These are phyloP conservation scores for Sebastes goodei DNA, from an alignment of 2,797 vertebrate genomes.

Conservation along the genomic window DNA sequence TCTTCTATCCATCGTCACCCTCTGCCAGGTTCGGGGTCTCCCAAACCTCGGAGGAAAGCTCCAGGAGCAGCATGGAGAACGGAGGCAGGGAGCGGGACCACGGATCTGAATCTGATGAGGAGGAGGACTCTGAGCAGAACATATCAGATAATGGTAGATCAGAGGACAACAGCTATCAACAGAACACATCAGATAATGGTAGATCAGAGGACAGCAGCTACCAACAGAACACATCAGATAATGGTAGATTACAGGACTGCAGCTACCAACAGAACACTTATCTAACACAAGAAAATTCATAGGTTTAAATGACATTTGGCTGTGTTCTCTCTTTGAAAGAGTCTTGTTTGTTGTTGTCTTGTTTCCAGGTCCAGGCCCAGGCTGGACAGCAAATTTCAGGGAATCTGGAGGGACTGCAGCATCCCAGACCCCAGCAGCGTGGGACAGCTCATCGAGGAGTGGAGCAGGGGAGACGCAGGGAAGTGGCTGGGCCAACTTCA, in stretches of 20 bases:
- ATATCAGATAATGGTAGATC: slow-evolving; percentile 44
- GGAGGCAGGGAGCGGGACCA: slow-evolving; percentile 81
- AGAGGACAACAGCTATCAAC: neutral
- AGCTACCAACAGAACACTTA: too few relatives aligned
- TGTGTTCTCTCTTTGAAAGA: neutral
- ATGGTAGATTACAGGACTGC: slow-evolving; percentile 7
- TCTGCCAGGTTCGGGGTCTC: slow-evolving; percentile 88
- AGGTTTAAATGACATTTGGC: too few relatives aligned
- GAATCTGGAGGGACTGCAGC: slow-evolving; percentile 77
- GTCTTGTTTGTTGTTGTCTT: neutral
- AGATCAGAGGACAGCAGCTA: neutral
- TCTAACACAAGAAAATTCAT: too few relatives aligned
- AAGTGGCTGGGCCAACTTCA: slow-evolving; percentile 92
- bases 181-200: slow-evolving; percentile 48
- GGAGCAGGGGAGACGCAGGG: slow-evolving; percentile 70
- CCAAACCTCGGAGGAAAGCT: slow-evolving; percentile 83
- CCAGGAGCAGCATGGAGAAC: slow-evolving; percentile 84
- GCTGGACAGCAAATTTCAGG: slow-evolving; percentile 87
- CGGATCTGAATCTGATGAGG: slow-evolving; percentile 82
- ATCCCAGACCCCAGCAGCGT: slow-evolving; percentile 81
- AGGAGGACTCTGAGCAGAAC: slow-evolving; percentile 71
- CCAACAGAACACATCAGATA: slow-evolving; percentile 22
- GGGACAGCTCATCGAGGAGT: slow-evolving; percentile 72
- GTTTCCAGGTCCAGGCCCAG: slow-evolving; percentile 55
- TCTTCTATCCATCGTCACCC: neutral